Evolutionary conservation across 2,113 vertebrate genomes (phyloP).

Genomic region (Taxidea taxus): DNA sequence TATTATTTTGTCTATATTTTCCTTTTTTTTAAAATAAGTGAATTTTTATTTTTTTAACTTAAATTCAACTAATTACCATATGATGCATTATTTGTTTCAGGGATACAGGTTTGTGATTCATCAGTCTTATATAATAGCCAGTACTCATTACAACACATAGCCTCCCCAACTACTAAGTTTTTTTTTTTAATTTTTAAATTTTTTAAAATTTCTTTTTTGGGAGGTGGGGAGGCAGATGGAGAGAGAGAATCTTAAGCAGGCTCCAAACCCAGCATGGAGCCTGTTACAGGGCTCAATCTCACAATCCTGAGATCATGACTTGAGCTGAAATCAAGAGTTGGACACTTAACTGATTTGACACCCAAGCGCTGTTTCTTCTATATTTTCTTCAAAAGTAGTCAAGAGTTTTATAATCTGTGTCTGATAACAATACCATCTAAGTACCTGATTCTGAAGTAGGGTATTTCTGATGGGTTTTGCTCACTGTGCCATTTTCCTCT

Average conservation of each 20-base stretch:
- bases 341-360: neutral
- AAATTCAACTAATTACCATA: too few relatives aligned
- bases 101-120: too few relatives aligned
- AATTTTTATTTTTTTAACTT: too few relatives aligned
- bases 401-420: neutral
- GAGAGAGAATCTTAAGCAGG: neutral
- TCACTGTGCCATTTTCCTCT: neutral
- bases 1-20: neutral
- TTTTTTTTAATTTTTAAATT: too few relatives aligned
- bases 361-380: neutral
- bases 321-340: neutral
- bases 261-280: neutral
- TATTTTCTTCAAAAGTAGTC: neutral
- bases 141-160: too few relatives aligned
- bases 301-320: neutral
- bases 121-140: too few relatives aligned
- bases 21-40: neutral
- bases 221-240: neutral
- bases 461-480: neutral
- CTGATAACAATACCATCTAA: neutral
- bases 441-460: neutral
- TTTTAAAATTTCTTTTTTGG: neutral
- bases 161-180: too few relatives aligned
- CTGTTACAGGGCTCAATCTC: too few relatives aligned
- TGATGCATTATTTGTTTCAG: too few relatives aligned